A percentile compares a stretch with the other conserved stretches of the same genome.
Conservation (phyloP, 92 coral and sea anemone species). For the Epizoanthus ramosus region DNA sequence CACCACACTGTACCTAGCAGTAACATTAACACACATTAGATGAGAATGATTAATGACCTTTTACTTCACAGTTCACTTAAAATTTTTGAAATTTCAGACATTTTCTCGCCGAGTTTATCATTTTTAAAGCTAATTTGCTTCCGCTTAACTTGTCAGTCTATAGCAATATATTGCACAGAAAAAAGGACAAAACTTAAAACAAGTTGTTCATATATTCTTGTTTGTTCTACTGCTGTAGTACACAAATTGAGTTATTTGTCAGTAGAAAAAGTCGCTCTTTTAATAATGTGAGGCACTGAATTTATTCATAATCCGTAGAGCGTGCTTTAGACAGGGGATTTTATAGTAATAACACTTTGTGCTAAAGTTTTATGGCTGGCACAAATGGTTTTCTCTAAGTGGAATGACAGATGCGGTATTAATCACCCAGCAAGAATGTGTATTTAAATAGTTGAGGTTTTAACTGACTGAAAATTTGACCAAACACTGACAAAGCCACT, state of each 20-base stretch:
- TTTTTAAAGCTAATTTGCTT: too few species aligned
- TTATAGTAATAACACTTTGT: neutral
- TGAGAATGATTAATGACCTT: neutral
- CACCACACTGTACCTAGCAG: too few species aligned
- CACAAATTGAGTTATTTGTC: too few species aligned
- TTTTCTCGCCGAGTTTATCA: neutral
- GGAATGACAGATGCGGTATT: conserved; percentile 4
- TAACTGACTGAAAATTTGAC: neutral
- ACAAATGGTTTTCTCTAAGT: conserved; percentile 7
- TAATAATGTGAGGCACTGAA: neutral
- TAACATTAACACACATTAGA: too few species aligned
- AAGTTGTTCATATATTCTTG: too few species aligned
- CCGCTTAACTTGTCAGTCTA: neutral
- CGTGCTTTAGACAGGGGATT: neutral
- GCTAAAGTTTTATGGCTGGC: neutral
- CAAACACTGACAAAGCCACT: neutral
- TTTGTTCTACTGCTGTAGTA: too few species aligned
- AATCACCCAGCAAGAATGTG: conserved; percentile 1
- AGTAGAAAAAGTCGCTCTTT: neutral
- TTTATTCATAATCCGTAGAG: neutral
- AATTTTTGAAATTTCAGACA: conserved; percentile 4
- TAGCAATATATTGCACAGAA: too few species aligned
- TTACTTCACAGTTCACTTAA: too few species aligned
- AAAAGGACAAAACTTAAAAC: too few species aligned
- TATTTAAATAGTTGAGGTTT: neutral